Evolutionary conservation across 2,113 vertebrate species (phyloP).

Genomic region (Phalacrocorax carbo): DNA sequence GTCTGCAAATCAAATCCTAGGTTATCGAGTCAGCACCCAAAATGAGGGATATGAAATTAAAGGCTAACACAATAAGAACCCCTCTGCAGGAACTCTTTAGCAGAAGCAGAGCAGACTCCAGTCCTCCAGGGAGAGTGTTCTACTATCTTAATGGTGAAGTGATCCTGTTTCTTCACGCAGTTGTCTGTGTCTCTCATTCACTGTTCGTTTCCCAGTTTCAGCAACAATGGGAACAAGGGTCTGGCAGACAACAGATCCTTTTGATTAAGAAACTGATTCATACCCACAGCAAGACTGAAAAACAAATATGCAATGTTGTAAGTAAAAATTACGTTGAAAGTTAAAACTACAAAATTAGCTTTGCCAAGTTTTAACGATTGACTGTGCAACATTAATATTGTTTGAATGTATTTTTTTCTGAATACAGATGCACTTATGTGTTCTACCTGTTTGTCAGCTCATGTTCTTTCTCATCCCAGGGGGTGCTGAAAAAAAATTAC

Average conservation of each 20-base stretch:
- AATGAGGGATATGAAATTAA: neutral
- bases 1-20: neutral
- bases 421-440: neutral
- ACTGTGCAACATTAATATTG: neutral
- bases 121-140: neutral
- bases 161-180: neutral
- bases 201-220: constrained; percentile 1
- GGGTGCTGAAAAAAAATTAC: neutral
- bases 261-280: constrained; percentile 11
- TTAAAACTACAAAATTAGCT: neutral
- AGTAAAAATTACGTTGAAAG: neutral
- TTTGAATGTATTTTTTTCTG: neutral
- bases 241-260: neutral
- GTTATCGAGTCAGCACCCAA: neutral
- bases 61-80: neutral
- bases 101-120: neutral
- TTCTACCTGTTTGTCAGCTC: neutral
- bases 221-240: neutral
- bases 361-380: neutral
- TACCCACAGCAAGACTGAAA: neutral
- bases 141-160: neutral
- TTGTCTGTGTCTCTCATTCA: neutral
- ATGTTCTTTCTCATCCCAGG: neutral
- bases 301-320: neutral
- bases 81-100: neutral